Evolutionary conservation across 1,140 invertebrate genomes (phyloP).

Genomic region (Pachypeltis micranthus): DNA sequence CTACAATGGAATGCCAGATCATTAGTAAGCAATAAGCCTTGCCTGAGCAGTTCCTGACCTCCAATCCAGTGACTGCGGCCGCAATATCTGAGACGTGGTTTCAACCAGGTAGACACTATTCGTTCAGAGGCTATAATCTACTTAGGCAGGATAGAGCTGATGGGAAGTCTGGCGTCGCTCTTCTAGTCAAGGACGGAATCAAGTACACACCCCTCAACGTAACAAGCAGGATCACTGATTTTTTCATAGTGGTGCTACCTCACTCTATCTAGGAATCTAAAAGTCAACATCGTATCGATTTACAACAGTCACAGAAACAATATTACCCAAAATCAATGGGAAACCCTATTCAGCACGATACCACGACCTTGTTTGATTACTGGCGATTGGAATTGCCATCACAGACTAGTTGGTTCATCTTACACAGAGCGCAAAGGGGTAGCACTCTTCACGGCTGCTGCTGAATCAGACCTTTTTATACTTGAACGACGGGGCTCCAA

Average conservation of each 20-base stretch:
- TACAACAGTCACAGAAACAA: background rate
- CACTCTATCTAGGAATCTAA: background rate
- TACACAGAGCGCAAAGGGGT: background rate
- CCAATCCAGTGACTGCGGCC: background rate
- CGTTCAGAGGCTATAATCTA: background rate
- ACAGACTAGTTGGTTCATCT: background rate
- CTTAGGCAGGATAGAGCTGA: background rate
- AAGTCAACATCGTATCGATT: background rate
- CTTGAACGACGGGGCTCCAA: background rate
- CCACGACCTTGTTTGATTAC: background rate
- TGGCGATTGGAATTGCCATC: background rate
- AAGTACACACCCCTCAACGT: background rate
- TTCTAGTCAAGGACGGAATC: background rate
- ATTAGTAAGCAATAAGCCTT: background rate
- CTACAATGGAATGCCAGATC: background rate
- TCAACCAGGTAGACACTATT: background rate
- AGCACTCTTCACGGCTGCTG: background rate
- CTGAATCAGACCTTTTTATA: background rate
- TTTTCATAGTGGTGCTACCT: background rate
- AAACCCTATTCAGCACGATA: background rate
- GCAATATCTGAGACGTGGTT: background rate
- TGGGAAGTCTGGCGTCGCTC: background rate
- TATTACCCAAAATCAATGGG: background rate
- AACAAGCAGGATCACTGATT: background rate
- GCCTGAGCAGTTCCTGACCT: background rate